Evolutionary conservation across 2,113 vertebrate genomes (phyloP).

Genomic region (Psophia crepitans): DNA sequence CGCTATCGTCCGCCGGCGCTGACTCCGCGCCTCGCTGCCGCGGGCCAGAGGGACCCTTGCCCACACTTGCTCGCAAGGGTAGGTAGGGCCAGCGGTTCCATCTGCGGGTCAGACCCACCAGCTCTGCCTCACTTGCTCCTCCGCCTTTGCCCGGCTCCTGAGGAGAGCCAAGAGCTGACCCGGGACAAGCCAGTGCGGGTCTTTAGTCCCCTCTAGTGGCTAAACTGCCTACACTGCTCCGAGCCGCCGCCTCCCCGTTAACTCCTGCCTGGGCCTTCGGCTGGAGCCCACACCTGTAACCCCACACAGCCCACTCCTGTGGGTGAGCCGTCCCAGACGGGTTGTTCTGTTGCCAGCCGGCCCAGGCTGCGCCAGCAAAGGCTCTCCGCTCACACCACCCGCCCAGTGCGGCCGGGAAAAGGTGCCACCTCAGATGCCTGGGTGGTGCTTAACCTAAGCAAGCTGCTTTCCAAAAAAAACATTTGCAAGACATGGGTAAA

Average conservation of each 20-base stretch:
- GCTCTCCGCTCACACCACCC: rapidly evolving
- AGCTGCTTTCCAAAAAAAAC: not conserved
- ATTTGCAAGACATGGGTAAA: not conserved
- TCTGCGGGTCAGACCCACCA: not conserved
- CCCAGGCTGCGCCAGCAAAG: rapidly evolving
- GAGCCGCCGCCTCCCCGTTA: not conserved
- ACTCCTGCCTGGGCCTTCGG: rapidly evolving
- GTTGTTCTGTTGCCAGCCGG: rapidly evolving
- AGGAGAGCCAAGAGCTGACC: rapidly evolving
- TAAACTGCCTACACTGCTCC: rapidly evolving
- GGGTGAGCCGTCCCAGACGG: rapidly evolving
- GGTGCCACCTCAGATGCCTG: too few relatives aligned
- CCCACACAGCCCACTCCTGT: rapidly evolving
- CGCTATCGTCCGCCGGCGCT: rapidly evolving
- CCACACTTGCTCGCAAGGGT: not conserved
- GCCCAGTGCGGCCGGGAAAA: rapidly evolving
- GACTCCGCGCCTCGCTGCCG: too few relatives aligned
- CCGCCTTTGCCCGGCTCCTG: not conserved
- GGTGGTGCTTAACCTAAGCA: not conserved
- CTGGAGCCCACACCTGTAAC: rapidly evolving
- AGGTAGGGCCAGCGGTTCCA: not conserved
- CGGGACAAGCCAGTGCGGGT: not conserved
- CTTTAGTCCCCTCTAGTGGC: slow-evolving; percentile 42
- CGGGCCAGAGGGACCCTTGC: too few relatives aligned
- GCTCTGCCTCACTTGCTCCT: not conserved